A percentile compares a stretch with the other conserved stretches of the same genome.
phyloP scores from a whole-genome alignment of 92 coral and sea anemone genomes.

The Siderastrea radians region DNA sequence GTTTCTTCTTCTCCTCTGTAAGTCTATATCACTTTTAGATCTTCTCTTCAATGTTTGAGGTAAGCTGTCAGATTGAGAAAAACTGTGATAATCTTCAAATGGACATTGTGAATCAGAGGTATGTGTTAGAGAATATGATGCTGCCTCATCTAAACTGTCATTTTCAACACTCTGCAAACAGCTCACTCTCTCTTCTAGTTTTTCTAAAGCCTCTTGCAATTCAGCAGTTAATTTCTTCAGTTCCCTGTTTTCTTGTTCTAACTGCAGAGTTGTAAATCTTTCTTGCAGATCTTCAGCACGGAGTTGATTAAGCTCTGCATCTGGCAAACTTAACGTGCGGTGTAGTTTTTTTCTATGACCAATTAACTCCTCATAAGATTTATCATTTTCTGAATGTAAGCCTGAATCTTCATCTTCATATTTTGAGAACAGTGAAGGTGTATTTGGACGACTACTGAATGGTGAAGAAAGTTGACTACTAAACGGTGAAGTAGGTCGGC shows the following conservation, averaged over 20 bases:
- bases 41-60: slow-evolving; percentile 36
- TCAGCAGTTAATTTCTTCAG: slow-evolving; percentile 90
- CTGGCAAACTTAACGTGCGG: slow-evolving; percentile 96
- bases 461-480: slow-evolving; percentile 92
- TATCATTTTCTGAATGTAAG: slow-evolving; percentile 91
- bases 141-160: slow-evolving; percentile 81
- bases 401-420: slow-evolving; percentile 94
- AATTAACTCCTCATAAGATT: slow-evolving; percentile 78
- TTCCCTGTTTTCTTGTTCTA: slow-evolving; percentile 96
- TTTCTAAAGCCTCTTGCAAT: slow-evolving; percentile 93
- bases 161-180: slow-evolving; percentile 76
- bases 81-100: neutral
- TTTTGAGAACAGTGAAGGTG: slow-evolving; percentile 85
- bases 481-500: slow-evolving; percentile 89
- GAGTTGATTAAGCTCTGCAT: slow-evolving; percentile 88
- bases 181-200: slow-evolving; percentile 90
- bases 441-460: slow-evolving; percentile 83
- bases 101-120: slow-evolving; percentile 18
- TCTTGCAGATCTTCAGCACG: slow-evolving; percentile 90
- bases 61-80: slow-evolving; percentile 3
- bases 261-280: slow-evolving; percentile 90
- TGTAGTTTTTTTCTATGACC: slow-evolving; percentile 88
- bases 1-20: slow-evolving; percentile 13
- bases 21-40: slow-evolving; percentile 36
- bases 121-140: slow-evolving; percentile 22